A percentile compares a stretch with the other conserved stretches of the same genome.
Evolutionary conservation across 2,888 invertebrate species (phyloP).

Genomic region (Drosophila prolongata): DNA sequence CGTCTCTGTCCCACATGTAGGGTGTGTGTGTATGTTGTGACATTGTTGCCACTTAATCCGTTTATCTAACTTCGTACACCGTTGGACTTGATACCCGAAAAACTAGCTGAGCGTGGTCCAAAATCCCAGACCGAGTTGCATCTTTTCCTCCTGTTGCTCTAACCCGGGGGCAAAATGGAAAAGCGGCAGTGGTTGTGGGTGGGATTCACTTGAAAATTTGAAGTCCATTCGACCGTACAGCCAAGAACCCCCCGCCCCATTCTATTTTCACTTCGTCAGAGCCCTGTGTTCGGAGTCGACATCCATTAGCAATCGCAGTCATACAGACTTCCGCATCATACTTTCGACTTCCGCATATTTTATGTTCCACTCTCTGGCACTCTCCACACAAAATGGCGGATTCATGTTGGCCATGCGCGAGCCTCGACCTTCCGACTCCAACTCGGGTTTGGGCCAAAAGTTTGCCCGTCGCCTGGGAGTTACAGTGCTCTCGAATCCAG

Average conservation of each 20-base stretch:
- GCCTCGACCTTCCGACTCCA: conserved; percentile 40
- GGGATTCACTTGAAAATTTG: conserved; percentile 58
- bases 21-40: conserved; percentile 50
- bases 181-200: conserved; percentile 16
- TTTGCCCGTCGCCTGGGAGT: conserved; percentile 48
- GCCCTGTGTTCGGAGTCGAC: conserved; percentile 44
- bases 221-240: conserved; percentile 75
- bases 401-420: conserved; percentile 70
- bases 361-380: conserved; percentile 43
- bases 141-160: conserved; percentile 54
- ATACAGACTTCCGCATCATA: conserved; percentile 81
- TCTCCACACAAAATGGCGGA: conserved; percentile 74
- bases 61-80: conserved; percentile 85
- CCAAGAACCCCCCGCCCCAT: neutral
- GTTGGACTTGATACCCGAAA: conserved; percentile 81
- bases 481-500: conserved; percentile 32
- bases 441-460: conserved; percentile 36
- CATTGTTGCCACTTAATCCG: conserved; percentile 83
- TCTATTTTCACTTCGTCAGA: neutral
- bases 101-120: conserved; percentile 68
- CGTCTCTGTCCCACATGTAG: neutral
- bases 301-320: conserved; percentile 82
- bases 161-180: conserved; percentile 4
- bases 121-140: conserved; percentile 50
- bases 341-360: conserved; percentile 80